A percentile compares a stretch with the other conserved stretches of the same genome.
Evolutionary conservation across 2,113 vertebrate species (phyloP).

Genomic region (Pithys albifrons): DNA sequence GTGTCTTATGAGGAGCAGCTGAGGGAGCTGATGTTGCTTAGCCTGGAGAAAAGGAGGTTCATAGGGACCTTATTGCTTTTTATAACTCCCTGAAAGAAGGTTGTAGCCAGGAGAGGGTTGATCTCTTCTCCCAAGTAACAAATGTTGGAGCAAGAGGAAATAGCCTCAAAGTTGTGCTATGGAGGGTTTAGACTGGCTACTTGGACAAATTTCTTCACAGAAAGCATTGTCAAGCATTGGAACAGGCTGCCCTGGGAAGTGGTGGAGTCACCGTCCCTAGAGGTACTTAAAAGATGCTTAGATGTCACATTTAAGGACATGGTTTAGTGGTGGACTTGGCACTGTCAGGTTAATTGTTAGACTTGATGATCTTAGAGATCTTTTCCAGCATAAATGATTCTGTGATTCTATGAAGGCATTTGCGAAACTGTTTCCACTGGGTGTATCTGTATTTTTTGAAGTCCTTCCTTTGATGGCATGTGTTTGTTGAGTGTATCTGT

Average conservation of each 20-base stretch:
- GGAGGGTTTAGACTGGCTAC: neutral
- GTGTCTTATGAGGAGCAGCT: neutral
- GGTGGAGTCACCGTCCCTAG: neutral
- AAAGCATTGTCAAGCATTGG: neutral
- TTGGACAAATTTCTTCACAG: neutral
- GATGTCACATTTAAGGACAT: neutral
- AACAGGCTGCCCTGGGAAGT: neutral
- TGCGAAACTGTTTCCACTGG: neutral
- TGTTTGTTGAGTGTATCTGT: neutral
- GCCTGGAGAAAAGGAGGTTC: neutral
- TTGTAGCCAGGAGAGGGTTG: accelerated
- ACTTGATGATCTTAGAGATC: neutral
- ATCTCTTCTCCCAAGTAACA: neutral
- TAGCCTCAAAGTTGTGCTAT: accelerated
- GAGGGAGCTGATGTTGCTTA: neutral
- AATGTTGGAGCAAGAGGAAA: neutral
- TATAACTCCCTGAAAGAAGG: neutral
- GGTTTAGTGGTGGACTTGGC: neutral
- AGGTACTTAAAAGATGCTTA: neutral
- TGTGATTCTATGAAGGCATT: neutral
- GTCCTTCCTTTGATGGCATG: neutral
- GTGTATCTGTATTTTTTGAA: neutral
- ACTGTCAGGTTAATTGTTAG: neutral
- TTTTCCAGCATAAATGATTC: neutral
- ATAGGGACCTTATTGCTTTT: neutral